Conservation (phyloP, 2,888 invertebrate genomes). For the Platycheirus albimanus region DNA sequence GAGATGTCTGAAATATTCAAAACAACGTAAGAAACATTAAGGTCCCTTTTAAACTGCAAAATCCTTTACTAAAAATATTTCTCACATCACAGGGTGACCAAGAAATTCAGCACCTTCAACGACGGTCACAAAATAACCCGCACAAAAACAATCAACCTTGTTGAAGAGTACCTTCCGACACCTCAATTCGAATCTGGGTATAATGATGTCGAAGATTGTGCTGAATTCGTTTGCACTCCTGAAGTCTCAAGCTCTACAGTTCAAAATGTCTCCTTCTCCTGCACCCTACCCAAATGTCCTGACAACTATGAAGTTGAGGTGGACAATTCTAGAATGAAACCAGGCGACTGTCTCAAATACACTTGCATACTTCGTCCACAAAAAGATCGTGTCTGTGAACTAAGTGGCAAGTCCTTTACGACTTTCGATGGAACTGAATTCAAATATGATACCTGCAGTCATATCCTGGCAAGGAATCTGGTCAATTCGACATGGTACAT, state of each 20-base stretch:
- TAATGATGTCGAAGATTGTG: slow-evolving; percentile 78
- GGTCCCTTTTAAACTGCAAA: not conserved
- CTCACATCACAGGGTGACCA: slow-evolving; percentile 76
- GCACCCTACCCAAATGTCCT: slow-evolving; percentile 84
- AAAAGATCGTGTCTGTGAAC: slow-evolving; percentile 85
- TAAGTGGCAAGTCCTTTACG: slow-evolving; percentile 90
- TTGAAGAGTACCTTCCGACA: slow-evolving; percentile 78
- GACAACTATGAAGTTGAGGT: slow-evolving; percentile 84
- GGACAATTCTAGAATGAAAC: slow-evolving; percentile 81
- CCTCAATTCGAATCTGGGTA: slow-evolving; percentile 76
- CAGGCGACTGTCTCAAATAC: slow-evolving; percentile 84
- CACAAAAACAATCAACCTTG: slow-evolving; percentile 78
- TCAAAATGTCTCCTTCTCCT: slow-evolving; percentile 78
- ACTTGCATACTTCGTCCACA: slow-evolving; percentile 86
- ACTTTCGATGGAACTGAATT: slow-evolving; percentile 92
- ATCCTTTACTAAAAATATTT: no score
- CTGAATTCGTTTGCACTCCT: slow-evolving; percentile 81
- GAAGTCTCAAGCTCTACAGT: slow-evolving; percentile 76
- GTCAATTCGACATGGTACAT: slow-evolving; percentile 88
- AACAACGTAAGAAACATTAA: slow-evolving; percentile 73
- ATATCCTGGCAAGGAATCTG: slow-evolving; percentile 89
- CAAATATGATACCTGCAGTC: slow-evolving; percentile 92
- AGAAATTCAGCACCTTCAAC: slow-evolving; percentile 78
- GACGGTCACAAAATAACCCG: slow-evolving; percentile 79
- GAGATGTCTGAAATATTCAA: slow-evolving; percentile 83